Percentiles rank a stretch among this genome's conserved stretches.
Evolutionary conservation across 2,113 vertebrate genomes (phyloP).

Genomic region (Orycteropus afer): DNA sequence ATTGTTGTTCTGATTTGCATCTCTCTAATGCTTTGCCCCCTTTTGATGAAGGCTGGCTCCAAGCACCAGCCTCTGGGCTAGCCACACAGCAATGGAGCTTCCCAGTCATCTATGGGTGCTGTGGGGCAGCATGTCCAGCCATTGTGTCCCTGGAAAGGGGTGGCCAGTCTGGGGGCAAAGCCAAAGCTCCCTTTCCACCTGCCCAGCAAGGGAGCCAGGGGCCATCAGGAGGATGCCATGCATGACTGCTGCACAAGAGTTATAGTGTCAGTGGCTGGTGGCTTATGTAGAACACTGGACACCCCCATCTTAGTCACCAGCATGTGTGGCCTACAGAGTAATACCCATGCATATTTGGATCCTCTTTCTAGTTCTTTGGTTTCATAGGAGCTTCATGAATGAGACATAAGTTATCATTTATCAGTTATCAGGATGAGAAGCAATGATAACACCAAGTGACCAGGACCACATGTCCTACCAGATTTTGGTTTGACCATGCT

Average conservation of each 20-base stretch:
- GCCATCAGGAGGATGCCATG: neutral
- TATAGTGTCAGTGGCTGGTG: neutral
- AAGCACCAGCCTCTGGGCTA: neutral
- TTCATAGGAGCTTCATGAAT: neutral
- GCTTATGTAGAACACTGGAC: neutral
- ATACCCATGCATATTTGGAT: rapidly evolving
- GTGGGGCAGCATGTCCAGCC: neutral
- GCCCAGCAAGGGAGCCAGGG: neutral
- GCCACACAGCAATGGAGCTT: neutral
- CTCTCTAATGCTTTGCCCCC: no score
- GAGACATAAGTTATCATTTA: neutral
- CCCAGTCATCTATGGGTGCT: neutral
- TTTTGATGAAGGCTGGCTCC: neutral
- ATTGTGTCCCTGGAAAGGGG: neutral
- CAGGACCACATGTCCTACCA: no score
- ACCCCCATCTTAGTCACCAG: neutral
- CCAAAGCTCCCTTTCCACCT: neutral
- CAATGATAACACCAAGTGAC: neutral
- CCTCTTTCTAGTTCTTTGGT: neutral
- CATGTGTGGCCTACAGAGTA: neutral
- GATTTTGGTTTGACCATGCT: neutral
- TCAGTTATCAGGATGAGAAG: no score
- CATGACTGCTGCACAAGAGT: neutral
- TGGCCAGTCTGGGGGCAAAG: neutral
- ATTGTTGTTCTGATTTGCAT: no score